Evolutionary conservation across 2,888 invertebrate genomes (phyloP), one percentile per base, ranked within the genome.

Genomic region (Embidobia sp.): DNA sequence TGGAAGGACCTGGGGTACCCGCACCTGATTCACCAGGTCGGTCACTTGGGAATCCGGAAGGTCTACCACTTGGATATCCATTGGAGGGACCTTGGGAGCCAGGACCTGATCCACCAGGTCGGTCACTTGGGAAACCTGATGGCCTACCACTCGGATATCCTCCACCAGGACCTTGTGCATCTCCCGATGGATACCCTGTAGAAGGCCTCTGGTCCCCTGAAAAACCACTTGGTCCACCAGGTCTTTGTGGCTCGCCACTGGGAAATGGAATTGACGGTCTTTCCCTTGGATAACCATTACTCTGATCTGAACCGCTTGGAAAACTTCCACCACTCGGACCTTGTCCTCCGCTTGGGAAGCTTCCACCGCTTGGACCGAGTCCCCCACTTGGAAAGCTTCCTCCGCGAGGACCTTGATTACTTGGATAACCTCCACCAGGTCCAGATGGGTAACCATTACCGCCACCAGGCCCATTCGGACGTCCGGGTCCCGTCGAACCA

Each of bases 41-140:
- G 77, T 85, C 83, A 40, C 80, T 79, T 76, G 88, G 85, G 55
- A 85, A 85, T 49, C 85, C 85, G 79, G 83, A 59, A n/a, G 86
- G 83, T 15, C 81, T 79, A 31, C 74, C 80, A 64, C 80, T 73
- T 3, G 78, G 75, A 57, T 67, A 53, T 29, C 51, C 33, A 6
- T 42, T 31, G 15, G 63, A 27, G 7, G 63, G 51, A 64, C 69
- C 72, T 59, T 79, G 79, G 13, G 78, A 79, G 40, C 77, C 79
- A 13, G 79, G 78, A 61, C 55, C 63, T 40, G 49, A 59, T 15
- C 67, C 63, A 79, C 84, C 78, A 10, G 76, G 82, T 31, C 81
- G 80, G 2, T 7, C 48, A 3, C 48, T 10, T 13, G 51, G 35
- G 22, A 22, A 35, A 8, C 35, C 29, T 19, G 49, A 19, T 2